Evolutionary conservation across 2,113 vertebrate genomes (phyloP), one percentile per base, ranked within the genome.

Genomic region (Smithornis capensis): DNA sequence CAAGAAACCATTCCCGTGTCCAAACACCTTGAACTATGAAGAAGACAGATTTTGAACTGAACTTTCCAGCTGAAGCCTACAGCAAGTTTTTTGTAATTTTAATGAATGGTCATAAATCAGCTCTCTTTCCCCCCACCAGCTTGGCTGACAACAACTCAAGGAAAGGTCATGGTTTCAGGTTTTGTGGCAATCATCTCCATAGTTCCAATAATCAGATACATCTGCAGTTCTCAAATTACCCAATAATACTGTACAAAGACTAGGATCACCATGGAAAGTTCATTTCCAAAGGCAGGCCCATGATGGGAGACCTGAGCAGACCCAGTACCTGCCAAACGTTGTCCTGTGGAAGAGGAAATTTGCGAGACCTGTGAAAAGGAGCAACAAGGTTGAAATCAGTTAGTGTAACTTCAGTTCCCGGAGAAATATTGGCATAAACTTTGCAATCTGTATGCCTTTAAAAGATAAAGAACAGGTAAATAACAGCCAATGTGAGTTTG

Each of bases 191-290:
- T 92, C 28, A 3, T 38, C 47, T 90, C n/a, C 83, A n/a, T 56
- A 28, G 85, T 78, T 92, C 68, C 45, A 94, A 90, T 95, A 59
- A 91, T 90, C 85, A 94, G 64, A 92, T 60, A 57, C 56, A 81
- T 92, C 69, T 93, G 64, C 42, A 35, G 85, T 40, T 92, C 93
- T 95, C 56, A 0, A 33, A 67, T 96, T 95, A 96, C 93, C 52
- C 3, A 28, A 91, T 86, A 95, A 83, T 93, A 92, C 90, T 81
- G 86, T 92, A 95, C 79, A 82, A 93, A 92, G 80, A 95, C 94
- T 74, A 88, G 38, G 35, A 71, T 93, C 85, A 86, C 53, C 10
- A 60, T 2, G 5, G 38, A 96, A 86, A 83, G 76, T 67, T 83
- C 47, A 38, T 64, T 80, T 83, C 60, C 69, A 77, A 90, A 86